A percentile compares a stretch with the other conserved stretches of the same genome.
These are phyloP conservation scores for Mastomys natalensis DNA, from an alignment of 2,113 vertebrate species.

Conservation along the genomic window DNA sequence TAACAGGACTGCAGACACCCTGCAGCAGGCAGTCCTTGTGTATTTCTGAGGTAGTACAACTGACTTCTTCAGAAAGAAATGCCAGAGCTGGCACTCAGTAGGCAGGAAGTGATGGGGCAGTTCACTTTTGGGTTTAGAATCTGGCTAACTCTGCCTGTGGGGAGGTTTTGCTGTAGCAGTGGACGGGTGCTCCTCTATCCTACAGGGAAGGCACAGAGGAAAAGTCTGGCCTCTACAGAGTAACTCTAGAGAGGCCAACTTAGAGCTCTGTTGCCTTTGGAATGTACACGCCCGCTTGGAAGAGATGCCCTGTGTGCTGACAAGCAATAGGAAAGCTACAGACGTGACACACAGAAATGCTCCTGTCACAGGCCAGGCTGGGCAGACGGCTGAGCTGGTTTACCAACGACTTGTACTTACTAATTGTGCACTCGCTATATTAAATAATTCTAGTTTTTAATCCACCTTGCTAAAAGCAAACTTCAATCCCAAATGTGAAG, in stretches of 20 bases:
- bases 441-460: constrained; percentile 20
- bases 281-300: constrained; percentile 51
- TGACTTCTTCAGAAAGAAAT: not conserved
- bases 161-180: not conserved
- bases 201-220: accelerated
- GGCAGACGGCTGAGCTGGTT: not conserved
- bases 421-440: not conserved
- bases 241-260: not conserved
- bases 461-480: constrained; percentile 15
- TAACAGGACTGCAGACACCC: not conserved
- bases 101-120: accelerated
- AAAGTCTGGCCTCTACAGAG: constrained; percentile 35
- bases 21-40: not conserved
- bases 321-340: not conserved
- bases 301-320: not conserved
- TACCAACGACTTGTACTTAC: not conserved
- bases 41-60: not conserved
- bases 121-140: not conserved
- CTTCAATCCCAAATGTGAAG: not conserved
- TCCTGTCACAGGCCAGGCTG: not conserved
- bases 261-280: constrained; percentile 10
- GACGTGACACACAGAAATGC: constrained; percentile 34
- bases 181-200: accelerated
- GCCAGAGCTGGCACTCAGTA: accelerated
- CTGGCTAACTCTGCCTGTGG: not conserved